Evolutionary conservation across 1,140 invertebrate genomes (phyloP).

Genomic region (Ceratina japonica): DNA sequence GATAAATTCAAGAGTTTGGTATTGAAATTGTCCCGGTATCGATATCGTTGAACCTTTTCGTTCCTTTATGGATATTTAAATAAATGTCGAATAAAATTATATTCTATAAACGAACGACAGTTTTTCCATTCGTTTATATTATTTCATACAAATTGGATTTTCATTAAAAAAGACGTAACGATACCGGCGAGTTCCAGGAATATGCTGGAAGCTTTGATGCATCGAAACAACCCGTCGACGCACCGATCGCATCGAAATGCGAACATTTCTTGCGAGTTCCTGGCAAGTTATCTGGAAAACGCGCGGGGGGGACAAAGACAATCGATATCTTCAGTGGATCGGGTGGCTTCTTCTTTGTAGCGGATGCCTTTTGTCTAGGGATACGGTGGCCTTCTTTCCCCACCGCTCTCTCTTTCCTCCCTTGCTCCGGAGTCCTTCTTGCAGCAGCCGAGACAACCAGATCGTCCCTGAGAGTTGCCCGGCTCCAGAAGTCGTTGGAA

Average conservation of each 20-base stretch:
- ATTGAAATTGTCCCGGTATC: no score
- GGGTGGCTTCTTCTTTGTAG: slow-evolving; percentile 14
- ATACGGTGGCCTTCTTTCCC: slow-evolving; percentile 32
- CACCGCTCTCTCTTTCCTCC: slow-evolving; percentile 6
- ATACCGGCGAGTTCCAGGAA: no score
- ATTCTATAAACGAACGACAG: no score
- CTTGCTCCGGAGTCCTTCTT: slow-evolving; percentile 3
- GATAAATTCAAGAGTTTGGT: no score
- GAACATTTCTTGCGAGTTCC: slow-evolving; percentile 8
- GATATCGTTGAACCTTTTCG: no score
- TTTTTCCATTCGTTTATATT: no score
- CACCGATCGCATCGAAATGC: slow-evolving; percentile 15
- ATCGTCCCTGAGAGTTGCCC: slow-evolving; percentile 54
- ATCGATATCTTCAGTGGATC: slow-evolving; percentile 40
- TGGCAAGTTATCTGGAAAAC: slow-evolving; percentile 34
- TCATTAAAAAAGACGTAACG: no score
- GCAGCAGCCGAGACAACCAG: slow-evolving; percentile 59
- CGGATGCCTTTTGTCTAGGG: slow-evolving; percentile 42
- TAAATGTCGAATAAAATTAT: no score
- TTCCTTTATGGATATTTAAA: no score
- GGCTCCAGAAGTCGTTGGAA: slow-evolving; percentile 60
- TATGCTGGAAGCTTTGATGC: neutral
- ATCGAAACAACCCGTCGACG: neutral
- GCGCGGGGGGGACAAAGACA: slow-evolving; percentile 8
- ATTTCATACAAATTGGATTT: no score